These are phyloP conservation scores for Scelioninae gen. 2 DNA, from an alignment of 2,888 invertebrate species.

Conservation along the genomic window DNA sequence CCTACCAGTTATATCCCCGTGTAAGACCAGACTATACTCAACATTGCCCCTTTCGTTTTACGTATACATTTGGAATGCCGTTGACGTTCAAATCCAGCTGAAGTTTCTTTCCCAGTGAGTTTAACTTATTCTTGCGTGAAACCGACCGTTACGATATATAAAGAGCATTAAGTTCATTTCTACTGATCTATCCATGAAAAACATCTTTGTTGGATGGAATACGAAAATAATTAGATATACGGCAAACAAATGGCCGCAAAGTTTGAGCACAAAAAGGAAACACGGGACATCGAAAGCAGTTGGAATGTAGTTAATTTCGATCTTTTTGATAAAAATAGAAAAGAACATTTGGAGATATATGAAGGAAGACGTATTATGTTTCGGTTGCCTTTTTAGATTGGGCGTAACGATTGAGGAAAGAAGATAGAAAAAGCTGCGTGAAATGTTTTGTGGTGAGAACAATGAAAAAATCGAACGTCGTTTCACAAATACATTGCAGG, in stretches of 20 bases:
- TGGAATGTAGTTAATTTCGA: constrained; percentile 34
- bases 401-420: constrained; percentile 25
- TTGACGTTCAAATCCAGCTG: constrained; percentile 49
- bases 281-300: constrained; percentile 18
- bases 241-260: background rate
- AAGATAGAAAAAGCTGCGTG: constrained; percentile 43
- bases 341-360: constrained; percentile 46
- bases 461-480: constrained; percentile 57
- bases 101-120: constrained; percentile 50
- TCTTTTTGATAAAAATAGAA: constrained; percentile 47
- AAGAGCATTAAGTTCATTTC: no score
- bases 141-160: constrained; percentile 38
- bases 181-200: no score
- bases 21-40: constrained; percentile 61
- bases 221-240: no score
- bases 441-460: constrained; percentile 56
- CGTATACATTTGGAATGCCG: constrained; percentile 52
- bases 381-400: constrained; percentile 23
- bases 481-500: constrained; percentile 49
- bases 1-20: constrained; percentile 70
- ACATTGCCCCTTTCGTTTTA: constrained; percentile 53
- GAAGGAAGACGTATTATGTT: constrained; percentile 30
- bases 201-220: no score
- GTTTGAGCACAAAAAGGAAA: constrained; percentile 3
- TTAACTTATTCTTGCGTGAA: constrained; percentile 41